Percentiles rank a stretch among this genome's conserved stretches.
These are phyloP conservation scores for Struthidea cinerea DNA, from an alignment of 2,113 vertebrate species.

Conservation along the genomic window DNA sequence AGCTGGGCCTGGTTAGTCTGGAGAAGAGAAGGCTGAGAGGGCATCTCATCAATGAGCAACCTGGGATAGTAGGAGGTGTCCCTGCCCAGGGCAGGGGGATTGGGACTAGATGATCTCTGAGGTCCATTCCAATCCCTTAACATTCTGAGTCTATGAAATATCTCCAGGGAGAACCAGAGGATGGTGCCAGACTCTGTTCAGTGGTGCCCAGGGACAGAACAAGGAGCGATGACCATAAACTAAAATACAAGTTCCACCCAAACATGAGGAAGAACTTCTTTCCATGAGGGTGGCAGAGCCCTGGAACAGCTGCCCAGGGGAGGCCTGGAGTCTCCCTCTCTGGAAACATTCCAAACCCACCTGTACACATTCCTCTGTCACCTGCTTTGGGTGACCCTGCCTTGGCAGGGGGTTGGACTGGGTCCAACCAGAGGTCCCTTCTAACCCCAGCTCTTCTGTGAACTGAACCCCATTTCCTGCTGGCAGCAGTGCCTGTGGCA, in stretches of 20 bases:
- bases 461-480: rapidly evolving
- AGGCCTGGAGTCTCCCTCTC: not conserved
- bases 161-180: not conserved
- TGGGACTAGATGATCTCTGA: not conserved
- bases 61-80: not conserved
- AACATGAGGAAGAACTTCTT: not conserved
- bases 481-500: not conserved
- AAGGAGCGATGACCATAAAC: not conserved
- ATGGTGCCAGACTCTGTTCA: not conserved
- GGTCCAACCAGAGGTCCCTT: not conserved
- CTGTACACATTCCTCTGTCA: not conserved
- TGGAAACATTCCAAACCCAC: not conserved
- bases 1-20: not conserved
- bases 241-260: not conserved
- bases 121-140: not conserved
- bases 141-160: not conserved
- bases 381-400: not conserved
- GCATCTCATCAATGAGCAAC: not conserved
- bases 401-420: not conserved
- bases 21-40: not conserved
- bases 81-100: not conserved
- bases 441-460: not conserved
- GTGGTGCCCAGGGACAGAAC: not conserved
- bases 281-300: not conserved
- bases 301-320: not conserved